Conservation (phyloP, 2,888 invertebrate genomes). For the Sesia apiformis region DNA sequence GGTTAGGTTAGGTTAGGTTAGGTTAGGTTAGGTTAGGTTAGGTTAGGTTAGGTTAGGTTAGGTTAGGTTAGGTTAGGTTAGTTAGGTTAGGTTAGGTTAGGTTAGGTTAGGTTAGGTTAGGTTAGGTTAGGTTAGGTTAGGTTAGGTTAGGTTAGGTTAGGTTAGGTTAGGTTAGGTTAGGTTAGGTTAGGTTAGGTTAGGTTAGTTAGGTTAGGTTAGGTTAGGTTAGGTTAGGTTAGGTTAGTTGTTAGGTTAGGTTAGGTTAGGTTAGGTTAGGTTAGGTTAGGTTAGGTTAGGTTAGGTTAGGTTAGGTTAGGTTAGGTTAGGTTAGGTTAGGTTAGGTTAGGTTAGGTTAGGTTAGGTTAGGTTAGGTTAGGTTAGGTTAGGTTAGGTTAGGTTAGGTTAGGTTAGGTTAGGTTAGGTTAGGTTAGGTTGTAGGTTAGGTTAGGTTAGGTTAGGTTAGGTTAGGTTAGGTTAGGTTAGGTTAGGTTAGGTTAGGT, state of each 20-base stretch:
- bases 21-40: constrained; percentile 9
- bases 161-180: background rate
- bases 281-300: background rate
- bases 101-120: constrained; percentile 1
- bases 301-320: background rate
- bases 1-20: constrained; percentile 14
- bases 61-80: constrained; percentile 2
- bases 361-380: background rate
- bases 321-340: background rate
- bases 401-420: background rate
- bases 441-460: background rate
- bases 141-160: background rate
- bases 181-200: background rate
- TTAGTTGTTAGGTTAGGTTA: background rate
- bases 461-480: background rate
- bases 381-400: background rate
- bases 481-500: background rate
- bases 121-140: background rate
- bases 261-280: background rate
- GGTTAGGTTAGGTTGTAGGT: background rate
- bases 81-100: constrained; percentile 3
- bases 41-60: constrained; percentile 4
- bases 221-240: background rate
- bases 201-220: background rate
- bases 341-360: background rate